A percentile compares a stretch with the other conserved stretches of the same genome.
phyloP scores from a whole-genome alignment of 2,888 invertebrate species.

The Biston stratarius region DNA sequence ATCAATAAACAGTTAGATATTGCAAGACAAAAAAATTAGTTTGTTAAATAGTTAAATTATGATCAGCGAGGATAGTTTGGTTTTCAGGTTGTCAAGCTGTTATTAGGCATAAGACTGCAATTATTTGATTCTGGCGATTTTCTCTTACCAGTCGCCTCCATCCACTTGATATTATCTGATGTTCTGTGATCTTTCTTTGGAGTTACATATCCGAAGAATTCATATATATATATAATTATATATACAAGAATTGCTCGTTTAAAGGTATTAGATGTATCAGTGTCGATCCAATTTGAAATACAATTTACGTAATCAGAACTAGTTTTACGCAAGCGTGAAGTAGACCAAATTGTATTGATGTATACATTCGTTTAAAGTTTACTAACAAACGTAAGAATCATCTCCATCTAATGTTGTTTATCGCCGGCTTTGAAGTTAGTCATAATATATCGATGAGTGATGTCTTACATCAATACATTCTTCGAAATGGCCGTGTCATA shows the following conservation, averaged over 20 bases:
- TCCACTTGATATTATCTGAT: too few species aligned
- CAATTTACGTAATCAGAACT: slow-evolving; percentile 38
- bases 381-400: slow-evolving; percentile 67
- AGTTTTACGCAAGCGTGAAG: slow-evolving; percentile 48
- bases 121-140: too few species aligned
- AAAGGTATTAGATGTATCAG: neutral
- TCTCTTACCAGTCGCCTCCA: too few species aligned
- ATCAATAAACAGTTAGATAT: slow-evolving; percentile 16
- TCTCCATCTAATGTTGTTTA: slow-evolving; percentile 54
- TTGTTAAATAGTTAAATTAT: too few species aligned
- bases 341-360: slow-evolving; percentile 65
- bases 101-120: too few species aligned
- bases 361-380: slow-evolving; percentile 61
- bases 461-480: neutral
- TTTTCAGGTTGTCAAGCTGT: too few species aligned
- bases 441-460: neutral
- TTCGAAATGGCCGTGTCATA: neutral
- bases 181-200: too few species aligned
- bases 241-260: too few species aligned
- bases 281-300: neutral
- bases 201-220: too few species aligned
- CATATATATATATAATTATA: too few species aligned
- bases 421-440: slow-evolving; percentile 6
- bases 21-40: too few species aligned
- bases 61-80: too few species aligned